Base-by-base conservation (phyloP, 2,888 invertebrate genomes). In the Opisthograptis luteolata region DNA sequence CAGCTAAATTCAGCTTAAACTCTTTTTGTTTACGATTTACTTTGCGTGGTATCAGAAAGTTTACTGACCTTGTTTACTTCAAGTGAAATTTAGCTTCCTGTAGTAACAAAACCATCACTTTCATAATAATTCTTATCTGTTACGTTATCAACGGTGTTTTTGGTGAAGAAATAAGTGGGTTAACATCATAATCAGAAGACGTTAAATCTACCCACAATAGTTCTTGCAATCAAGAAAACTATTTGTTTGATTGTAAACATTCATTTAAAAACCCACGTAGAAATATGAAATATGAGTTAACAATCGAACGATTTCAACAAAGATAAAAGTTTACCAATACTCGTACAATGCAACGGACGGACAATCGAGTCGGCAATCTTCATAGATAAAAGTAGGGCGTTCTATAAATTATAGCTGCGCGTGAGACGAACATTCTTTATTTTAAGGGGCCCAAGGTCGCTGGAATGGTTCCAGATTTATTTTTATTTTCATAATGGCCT, bases 381-480 rank as follows among this genome's bases (percentile, higher is more conserved):
- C 75, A 73, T 68, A 67, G 66, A 71, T 49, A 68, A 70, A 87
- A 81, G 77, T 86, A 75, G 88, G 82, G 60, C 88, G 70, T 71
- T 75, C 80, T 84, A 79, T 82, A 84, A 84, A 79, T 79, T 80
- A 76, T 65, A 60, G 76, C 66, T 32, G 71, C 68, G 78, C 77
- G 78, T 76, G 81, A 79, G 81, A 70, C 76, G 74, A 73, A 68
- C 75, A 77, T 79, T 79, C 71, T 76, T 73, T 74, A 72, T 73
- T 71, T 65, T 67, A 32, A 80, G 74, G 68, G 72, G 81, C 75
- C 74, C 89, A 90, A 89, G 89, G 89, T 86, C 87, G 85, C 81
- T 90, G 88, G 87, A 88, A 76, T 56, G 66, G 81, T 74, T 87
- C 87, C 88, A 89, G 77, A 78, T 77, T 76, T 68, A n/a, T 68